Evolutionary conservation across 2,113 vertebrate species (phyloP).

Genomic region (Platycercus adscitus): DNA sequence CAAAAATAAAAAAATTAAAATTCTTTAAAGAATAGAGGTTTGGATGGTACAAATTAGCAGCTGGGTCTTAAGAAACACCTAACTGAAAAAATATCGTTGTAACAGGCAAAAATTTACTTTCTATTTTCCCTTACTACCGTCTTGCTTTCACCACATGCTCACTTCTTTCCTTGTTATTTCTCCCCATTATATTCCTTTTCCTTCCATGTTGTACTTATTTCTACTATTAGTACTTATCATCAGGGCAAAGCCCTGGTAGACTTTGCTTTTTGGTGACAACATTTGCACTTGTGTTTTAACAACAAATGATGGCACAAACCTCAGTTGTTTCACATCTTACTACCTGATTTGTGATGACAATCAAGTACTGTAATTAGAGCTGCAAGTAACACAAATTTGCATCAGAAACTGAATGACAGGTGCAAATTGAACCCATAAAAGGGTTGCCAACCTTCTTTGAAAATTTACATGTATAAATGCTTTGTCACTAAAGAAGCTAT

Average conservation of each 20-base stretch:
- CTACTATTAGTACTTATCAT: not conserved
- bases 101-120: not conserved
- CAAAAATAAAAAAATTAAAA: not conserved
- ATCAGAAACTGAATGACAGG: conserved; percentile 42
- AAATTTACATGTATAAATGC: conserved; percentile 57
- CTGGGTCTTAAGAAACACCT: not conserved
- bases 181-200: not conserved
- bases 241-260: not conserved
- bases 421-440: conserved; percentile 57
- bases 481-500: conserved; percentile 51
- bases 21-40: not conserved
- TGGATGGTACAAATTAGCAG: not conserved
- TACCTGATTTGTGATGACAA: conserved; percentile 58
- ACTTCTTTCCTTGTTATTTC: not conserved
- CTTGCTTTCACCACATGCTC: not conserved
- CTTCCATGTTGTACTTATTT: not conserved
- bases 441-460: conserved; percentile 43
- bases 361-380: conserved; percentile 54
- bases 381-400: conserved; percentile 50
- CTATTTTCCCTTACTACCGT: not conserved
- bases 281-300: conserved; percentile 37
- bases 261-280: conserved; percentile 10
- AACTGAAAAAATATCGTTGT: not conserved
- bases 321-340: conserved; percentile 19
- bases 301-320: conserved; percentile 25